A percentile compares a stretch with the other conserved stretches of the same genome.
phyloP scores from a whole-genome alignment of 2,113 vertebrate genomes.

The Thinocorus orbignyianus region DNA sequence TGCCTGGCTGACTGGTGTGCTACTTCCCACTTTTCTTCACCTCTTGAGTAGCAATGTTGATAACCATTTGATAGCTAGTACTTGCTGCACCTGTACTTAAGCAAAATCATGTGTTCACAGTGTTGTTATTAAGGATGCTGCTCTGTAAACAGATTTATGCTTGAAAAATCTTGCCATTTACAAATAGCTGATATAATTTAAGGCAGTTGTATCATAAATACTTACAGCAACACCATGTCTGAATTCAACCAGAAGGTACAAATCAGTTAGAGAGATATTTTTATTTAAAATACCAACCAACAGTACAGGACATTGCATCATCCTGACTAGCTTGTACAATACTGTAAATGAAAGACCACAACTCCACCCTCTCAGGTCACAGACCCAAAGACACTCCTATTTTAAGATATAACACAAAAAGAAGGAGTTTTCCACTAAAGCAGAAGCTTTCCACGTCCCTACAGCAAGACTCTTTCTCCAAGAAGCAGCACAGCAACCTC shows the following conservation, averaged over 20 bases:
- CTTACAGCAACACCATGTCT: not conserved
- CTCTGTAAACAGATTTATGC: not conserved
- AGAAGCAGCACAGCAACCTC: not conserved
- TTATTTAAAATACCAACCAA: slow-evolving; percentile 17
- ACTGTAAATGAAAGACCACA: slow-evolving; percentile 21
- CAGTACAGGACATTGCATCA: slow-evolving; percentile 13
- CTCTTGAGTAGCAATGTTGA: not conserved
- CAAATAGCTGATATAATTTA: not conserved
- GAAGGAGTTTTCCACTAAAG: not conserved
- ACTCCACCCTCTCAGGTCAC: not conserved
- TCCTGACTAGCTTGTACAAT: not conserved
- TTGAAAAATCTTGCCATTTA: not conserved
- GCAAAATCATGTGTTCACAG: not conserved
- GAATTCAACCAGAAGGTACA: not conserved
- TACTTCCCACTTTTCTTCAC: not conserved
- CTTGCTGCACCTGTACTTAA: not conserved
- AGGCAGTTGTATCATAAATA: not conserved
- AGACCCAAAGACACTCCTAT: not conserved
- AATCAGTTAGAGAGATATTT: not conserved
- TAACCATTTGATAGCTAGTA: not conserved
- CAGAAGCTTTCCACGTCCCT: not conserved
- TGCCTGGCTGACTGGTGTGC: not conserved
- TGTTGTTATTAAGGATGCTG: not conserved
- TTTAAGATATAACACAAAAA: not conserved
- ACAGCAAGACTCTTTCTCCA: not conserved